Percentiles rank a stretch among this genome's conserved stretches.
These are phyloP conservation scores for Magallana angulata DNA, from an alignment of 1,140 invertebrate species.

Conservation along the genomic window DNA sequence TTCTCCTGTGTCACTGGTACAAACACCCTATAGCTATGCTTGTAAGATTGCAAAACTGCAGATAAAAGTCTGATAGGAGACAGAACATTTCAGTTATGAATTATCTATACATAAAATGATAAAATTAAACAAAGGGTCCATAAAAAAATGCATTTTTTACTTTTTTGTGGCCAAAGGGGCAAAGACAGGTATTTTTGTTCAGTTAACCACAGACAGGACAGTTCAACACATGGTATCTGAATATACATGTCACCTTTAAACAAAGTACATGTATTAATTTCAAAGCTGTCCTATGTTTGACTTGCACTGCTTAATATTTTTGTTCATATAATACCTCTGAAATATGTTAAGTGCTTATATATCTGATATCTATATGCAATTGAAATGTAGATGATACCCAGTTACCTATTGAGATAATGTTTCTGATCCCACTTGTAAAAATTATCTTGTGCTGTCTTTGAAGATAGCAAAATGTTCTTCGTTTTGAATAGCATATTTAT, in stretches of 20 bases:
- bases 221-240: neutral
- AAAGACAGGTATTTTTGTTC: neutral
- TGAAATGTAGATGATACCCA: neutral
- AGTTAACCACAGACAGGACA: neutral
- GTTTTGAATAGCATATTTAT: neutral
- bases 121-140: slow-evolving; percentile 17
- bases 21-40: neutral
- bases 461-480: neutral
- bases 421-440: neutral
- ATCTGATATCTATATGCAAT: neutral
- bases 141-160: slow-evolving; percentile 4
- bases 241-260: neutral
- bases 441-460: neutral
- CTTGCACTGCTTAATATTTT: too few species aligned
- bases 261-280: too few species aligned
- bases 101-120: slow-evolving; percentile 35
- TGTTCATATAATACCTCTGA: too few species aligned
- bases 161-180: neutral
- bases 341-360: too few species aligned
- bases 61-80: slow-evolving; percentile 17
- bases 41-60: slow-evolving; percentile 27
- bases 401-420: neutral
- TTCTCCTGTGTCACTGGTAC: neutral
- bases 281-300: too few species aligned
- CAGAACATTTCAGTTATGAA: slow-evolving; percentile 31